Conservation (phyloP, 2,888 invertebrate species). For the Pterostichus madidus region DNA sequence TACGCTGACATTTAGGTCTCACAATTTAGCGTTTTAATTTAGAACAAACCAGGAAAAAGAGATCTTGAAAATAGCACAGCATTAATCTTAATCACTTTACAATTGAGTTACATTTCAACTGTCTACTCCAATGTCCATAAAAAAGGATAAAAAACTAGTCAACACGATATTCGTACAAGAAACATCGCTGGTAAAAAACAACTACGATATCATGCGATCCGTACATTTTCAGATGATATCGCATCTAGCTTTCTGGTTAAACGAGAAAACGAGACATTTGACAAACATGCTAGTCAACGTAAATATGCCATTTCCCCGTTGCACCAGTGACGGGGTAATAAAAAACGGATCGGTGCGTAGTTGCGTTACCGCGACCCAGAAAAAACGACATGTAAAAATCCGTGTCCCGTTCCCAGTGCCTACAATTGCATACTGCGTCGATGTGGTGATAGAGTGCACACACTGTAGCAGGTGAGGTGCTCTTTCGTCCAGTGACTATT, state of each 20-base stretch:
- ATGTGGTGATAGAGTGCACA: not conserved
- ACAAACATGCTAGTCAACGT: conserved; percentile 34
- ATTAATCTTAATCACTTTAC: conserved; percentile 13
- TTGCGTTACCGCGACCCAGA: conserved; percentile 45
- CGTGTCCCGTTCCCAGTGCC: conserved; percentile 26
- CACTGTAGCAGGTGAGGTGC: not conserved
- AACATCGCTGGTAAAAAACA: not conserved
- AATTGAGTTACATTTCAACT: conserved; percentile 23
- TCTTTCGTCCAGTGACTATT: not conserved
- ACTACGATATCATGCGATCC: conserved; percentile 15
- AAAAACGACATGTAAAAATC: conserved; percentile 44
- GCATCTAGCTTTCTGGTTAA: not conserved
- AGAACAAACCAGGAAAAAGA: conserved; percentile 1
- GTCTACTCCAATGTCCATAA: not conserved
- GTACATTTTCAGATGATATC: conserved; percentile 22
- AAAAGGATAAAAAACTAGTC: not conserved
- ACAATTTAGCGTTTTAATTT: not conserved
- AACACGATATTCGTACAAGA: conserved; percentile 4
- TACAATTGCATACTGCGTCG: conserved; percentile 9
- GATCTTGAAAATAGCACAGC: conserved; percentile 3
- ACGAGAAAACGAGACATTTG: conserved; percentile 9
- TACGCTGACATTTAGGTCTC: not conserved
- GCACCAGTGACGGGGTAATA: conserved; percentile 47
- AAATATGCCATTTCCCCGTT: conserved; percentile 50
- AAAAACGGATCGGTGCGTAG: conserved; percentile 51